A percentile compares a stretch with the other conserved stretches of the same genome.
Conservation (phyloP, 1,140 invertebrate species). For the Lerema accius region DNA sequence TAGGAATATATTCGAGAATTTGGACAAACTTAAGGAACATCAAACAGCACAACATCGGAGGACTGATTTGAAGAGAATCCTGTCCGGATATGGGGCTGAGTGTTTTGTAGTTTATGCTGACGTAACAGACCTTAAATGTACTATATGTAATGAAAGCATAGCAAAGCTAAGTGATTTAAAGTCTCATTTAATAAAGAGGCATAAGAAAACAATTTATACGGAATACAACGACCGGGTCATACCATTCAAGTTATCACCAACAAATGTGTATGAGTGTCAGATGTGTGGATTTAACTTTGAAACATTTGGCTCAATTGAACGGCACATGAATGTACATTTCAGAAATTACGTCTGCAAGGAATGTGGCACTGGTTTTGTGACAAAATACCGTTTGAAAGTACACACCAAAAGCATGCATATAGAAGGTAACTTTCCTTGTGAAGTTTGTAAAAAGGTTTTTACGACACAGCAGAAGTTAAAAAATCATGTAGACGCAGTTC, state of each 20-base stretch:
- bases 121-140: constrained; percentile 60
- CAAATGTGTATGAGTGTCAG: constrained; percentile 58
- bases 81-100: constrained; percentile 57
- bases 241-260: constrained; percentile 59
- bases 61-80: constrained; percentile 49
- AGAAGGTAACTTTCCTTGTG: constrained; percentile 58
- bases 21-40: constrained; percentile 56
- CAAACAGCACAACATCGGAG: constrained; percentile 49
- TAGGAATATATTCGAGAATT: constrained; percentile 54
- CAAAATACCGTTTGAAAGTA: constrained; percentile 69
- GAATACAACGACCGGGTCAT: constrained; percentile 64
- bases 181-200: constrained; percentile 56
- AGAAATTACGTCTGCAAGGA: constrained; percentile 74
- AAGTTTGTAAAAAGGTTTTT: constrained; percentile 64
- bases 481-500: constrained; percentile 65
- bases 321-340: constrained; percentile 74
- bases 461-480: constrained; percentile 63
- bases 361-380: constrained; percentile 70
- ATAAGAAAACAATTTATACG: constrained; percentile 56
- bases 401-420: constrained; percentile 67
- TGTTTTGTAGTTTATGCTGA: constrained; percentile 67
- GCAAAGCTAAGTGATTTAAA: constrained; percentile 61
- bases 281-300: constrained; percentile 66
- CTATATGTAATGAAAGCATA: constrained; percentile 45
- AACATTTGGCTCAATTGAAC: constrained; percentile 70